Evolutionary conservation across 1,140 invertebrate genomes (phyloP).

Genomic region (Magallana angulata): DNA sequence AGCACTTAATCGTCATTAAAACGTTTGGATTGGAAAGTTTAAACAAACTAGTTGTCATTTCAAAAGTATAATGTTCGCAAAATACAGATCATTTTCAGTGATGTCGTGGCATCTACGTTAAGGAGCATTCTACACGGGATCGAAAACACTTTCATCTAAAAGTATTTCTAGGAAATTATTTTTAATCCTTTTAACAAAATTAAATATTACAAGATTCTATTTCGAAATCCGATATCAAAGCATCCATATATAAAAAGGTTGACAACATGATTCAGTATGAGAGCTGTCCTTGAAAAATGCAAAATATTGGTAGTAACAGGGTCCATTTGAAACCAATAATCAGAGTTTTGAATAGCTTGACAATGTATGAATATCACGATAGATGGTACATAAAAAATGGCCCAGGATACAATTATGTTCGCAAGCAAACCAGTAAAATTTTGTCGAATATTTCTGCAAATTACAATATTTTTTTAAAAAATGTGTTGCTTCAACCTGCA

Average conservation of each 20-base stretch:
- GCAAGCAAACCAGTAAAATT: constrained; percentile 15
- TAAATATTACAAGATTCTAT: neutral
- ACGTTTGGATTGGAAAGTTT: no score
- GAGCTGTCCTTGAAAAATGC: neutral
- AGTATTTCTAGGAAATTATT: no score
- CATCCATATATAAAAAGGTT: constrained; percentile 15
- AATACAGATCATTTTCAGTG: no score
- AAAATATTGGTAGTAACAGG: neutral
- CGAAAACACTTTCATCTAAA: no score
- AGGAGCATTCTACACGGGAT: no score
- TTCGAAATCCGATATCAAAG: constrained; percentile 1
- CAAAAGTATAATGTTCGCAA: no score
- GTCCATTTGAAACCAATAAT: neutral
- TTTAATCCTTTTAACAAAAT: no score
- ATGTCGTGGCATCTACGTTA: no score
- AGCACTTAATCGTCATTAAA: no score
- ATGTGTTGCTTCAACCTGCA: neutral
- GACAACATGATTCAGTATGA: neutral
- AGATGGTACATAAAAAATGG: neutral
- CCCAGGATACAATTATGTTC: neutral
- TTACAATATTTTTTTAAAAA: neutral
- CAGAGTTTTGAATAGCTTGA: neutral
- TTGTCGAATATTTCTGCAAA: neutral
- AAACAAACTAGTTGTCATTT: no score
- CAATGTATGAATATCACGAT: neutral